These are phyloP conservation scores for Mylabris phalerata DNA, from an alignment of 1,140 invertebrate genomes.

Conservation along the genomic window DNA sequence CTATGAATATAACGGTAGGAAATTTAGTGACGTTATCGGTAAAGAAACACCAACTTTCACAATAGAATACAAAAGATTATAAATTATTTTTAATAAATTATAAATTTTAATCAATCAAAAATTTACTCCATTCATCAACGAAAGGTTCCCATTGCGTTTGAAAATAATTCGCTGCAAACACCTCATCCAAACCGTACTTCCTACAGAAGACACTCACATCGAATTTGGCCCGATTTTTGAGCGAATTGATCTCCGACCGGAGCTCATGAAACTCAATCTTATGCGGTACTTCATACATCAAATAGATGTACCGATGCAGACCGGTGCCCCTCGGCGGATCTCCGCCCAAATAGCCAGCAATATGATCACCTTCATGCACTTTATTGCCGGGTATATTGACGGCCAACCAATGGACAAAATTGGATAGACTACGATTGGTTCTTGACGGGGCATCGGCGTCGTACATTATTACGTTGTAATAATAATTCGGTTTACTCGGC, in stretches of 20 bases:
- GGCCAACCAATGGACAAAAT: conserved; percentile 73
- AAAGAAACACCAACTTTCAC: conserved; percentile 14
- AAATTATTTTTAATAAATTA: background rate
- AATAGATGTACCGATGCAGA: conserved; percentile 82
- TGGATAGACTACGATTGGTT: background rate
- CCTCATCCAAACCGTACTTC: too few relatives aligned
- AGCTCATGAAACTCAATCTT: too few relatives aligned
- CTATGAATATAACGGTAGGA: conserved; percentile 10
- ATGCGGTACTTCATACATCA: conserved; percentile 73
- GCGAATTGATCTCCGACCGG: too few relatives aligned
- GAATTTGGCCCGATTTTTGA: too few relatives aligned
- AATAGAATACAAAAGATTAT: conserved; percentile 18
- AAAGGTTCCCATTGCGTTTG: too few relatives aligned
- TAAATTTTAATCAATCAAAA: too few relatives aligned
- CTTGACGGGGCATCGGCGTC: background rate
- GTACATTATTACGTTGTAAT: background rate
- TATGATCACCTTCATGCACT: conserved; percentile 54
- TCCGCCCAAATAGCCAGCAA: conserved; percentile 74
- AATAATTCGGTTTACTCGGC: background rate
- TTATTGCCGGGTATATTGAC: conserved; percentile 77
- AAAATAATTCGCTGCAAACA: too few relatives aligned
- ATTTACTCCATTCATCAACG: too few relatives aligned
- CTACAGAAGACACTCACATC: too few relatives aligned
- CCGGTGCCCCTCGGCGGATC: conserved; percentile 73
- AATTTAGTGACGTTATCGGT: background rate